Conservation (phyloP, 2,888 invertebrate genomes). For the Spodoptera picta region DNA sequence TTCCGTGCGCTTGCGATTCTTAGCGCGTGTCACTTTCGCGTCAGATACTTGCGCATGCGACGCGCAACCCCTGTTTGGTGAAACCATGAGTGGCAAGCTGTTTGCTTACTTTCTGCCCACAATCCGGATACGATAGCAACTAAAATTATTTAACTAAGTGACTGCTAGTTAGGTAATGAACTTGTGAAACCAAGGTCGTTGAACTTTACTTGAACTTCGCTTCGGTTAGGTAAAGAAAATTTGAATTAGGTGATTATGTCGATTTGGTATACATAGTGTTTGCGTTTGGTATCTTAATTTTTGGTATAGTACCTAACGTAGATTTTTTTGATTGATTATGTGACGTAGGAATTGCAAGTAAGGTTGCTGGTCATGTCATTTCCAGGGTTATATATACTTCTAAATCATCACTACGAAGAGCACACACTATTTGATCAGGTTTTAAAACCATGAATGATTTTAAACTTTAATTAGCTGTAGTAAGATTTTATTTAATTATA, state of each 20-base stretch:
- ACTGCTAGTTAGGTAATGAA: constrained; percentile 60
- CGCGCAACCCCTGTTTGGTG: constrained; percentile 76
- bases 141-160: constrained; percentile 55
- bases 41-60: constrained; percentile 69
- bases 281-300: too few relatives aligned
- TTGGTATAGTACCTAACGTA: too few relatives aligned
- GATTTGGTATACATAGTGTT: not conserved
- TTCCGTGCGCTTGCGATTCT: constrained; percentile 68
- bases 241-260: constrained; percentile 1
- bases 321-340: too few relatives aligned
- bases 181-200: constrained; percentile 53
- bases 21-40: constrained; percentile 75
- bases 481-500: too few relatives aligned
- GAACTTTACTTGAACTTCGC: constrained; percentile 52
- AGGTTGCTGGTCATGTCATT: too few relatives aligned
- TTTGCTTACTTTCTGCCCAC: constrained; percentile 81
- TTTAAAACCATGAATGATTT: too few relatives aligned
- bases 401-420: too few relatives aligned
- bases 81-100: constrained; percentile 67
- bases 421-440: too few relatives aligned
- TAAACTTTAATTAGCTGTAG: too few relatives aligned
- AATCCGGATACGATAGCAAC: constrained; percentile 72
- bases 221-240: constrained; percentile 17
- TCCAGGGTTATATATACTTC: too few relatives aligned
- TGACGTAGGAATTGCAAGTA: too few relatives aligned